Evolutionary conservation across 2,797 vertebrate species (phyloP).

Genomic region (Poecilia wingei): DNA sequence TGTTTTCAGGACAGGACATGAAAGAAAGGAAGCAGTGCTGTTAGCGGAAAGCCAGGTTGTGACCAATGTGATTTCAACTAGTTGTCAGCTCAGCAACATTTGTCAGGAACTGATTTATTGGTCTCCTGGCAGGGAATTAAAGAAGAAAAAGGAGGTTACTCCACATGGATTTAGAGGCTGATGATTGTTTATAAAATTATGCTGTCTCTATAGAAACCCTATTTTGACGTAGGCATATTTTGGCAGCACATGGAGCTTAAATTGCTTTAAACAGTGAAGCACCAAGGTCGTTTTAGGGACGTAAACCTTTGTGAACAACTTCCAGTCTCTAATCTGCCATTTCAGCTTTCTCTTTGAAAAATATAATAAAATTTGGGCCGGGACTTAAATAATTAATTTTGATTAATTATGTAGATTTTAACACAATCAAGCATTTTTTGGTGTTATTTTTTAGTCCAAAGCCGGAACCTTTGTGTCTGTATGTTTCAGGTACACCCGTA

Average conservation of each 20-base stretch:
- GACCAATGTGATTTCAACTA: constrained; percentile 54
- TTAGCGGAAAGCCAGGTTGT: constrained; percentile 41
- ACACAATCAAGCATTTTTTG: no score
- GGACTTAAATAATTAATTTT: no score
- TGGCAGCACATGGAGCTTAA: constrained; percentile 28
- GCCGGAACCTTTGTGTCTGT: no score
- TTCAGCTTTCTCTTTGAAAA: background rate
- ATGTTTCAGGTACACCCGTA: no score
- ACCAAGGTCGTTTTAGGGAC: background rate
- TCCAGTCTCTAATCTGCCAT: background rate
- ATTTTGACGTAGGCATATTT: constrained; percentile 31
- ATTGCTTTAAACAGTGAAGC: background rate
- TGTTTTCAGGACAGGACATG: constrained; percentile 6
- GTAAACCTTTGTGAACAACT: background rate
- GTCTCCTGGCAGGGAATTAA: constrained; percentile 40
- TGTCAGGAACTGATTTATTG: constrained; percentile 66
- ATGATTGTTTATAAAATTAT: constrained; percentile 50
- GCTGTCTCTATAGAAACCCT: constrained; percentile 29
- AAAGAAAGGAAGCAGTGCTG: constrained; percentile 19
- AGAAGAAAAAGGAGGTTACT: background rate
- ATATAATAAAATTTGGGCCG: background rate
- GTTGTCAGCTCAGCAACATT: constrained; percentile 59
- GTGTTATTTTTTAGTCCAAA: no score
- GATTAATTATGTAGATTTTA: no score
- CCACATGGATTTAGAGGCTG: constrained; percentile 25